Evolutionary conservation across 1,140 invertebrate species (phyloP).

Genomic region (Pectinophora gossypiella): DNA sequence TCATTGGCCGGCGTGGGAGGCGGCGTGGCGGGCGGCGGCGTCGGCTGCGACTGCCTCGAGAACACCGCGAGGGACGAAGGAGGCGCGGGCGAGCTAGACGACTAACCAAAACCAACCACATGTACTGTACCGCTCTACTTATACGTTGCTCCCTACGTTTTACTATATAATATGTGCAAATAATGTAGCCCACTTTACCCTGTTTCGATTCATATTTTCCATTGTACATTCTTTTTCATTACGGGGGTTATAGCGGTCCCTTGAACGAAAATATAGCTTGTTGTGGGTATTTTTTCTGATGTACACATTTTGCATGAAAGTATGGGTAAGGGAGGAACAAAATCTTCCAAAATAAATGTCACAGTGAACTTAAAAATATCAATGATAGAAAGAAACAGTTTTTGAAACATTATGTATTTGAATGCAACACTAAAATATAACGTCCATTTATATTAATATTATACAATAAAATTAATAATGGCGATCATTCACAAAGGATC

Average conservation of each 20-base stretch:
- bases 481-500: no score
- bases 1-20: conserved; percentile 17
- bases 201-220: no score
- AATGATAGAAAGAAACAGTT: conserved; percentile 40
- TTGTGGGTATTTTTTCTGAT: no score
- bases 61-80: conserved; percentile 58
- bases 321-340: neutral
- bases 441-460: conserved; percentile 27
- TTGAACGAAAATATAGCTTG: no score
- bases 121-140: conserved; percentile 23
- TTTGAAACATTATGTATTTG: conserved; percentile 64
- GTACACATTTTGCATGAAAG: no score
- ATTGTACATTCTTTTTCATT: no score
- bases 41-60: conserved; percentile 50
- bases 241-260: no score
- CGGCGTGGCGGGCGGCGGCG: conserved; percentile 30
- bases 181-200: no score
- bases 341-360: conserved; percentile 74
- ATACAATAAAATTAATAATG: conserved; percentile 2
- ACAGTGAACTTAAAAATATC: conserved; percentile 43
- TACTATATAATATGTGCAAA: no score
- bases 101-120: conserved; percentile 69
- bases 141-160: no score
- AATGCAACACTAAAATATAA: conserved; percentile 68
- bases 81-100: conserved; percentile 58